Conservation (phyloP, 2,113 vertebrate genomes). For the Motacilla tschutschensis region DNA sequence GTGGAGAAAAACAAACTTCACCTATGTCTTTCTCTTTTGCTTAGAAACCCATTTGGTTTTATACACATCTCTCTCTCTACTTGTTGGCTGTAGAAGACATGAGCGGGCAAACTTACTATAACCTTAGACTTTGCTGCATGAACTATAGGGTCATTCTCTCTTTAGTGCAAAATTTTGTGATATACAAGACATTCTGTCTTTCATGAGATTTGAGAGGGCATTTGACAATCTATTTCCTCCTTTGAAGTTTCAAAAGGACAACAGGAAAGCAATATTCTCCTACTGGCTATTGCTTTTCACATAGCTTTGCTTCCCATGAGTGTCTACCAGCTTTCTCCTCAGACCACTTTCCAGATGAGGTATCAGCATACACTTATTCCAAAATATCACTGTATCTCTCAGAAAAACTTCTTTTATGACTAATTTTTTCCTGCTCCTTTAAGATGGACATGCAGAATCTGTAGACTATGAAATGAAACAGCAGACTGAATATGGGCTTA, state of each 20-base stretch:
- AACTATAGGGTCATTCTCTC: background rate
- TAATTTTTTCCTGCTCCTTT: background rate
- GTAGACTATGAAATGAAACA: background rate
- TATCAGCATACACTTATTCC: background rate
- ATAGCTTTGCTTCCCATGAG: background rate
- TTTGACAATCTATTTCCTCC: background rate
- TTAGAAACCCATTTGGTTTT: background rate
- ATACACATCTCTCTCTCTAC: background rate
- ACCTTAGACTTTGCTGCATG: background rate
- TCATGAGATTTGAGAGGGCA: background rate
- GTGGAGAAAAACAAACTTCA: background rate
- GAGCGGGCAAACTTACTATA: background rate
- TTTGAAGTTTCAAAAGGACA: background rate
- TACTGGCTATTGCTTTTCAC: accelerated
- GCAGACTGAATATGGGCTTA: background rate
- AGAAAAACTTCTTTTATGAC: background rate
- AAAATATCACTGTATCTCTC: background rate
- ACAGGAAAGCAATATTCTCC: background rate
- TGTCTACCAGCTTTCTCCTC: background rate
- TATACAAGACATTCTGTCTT: background rate
- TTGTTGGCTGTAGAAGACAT: background rate
- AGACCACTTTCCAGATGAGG: background rate
- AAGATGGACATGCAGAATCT: accelerated
- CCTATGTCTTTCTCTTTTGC: background rate
- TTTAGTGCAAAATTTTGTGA: background rate